These are phyloP conservation scores for Pipra filicauda DNA, from an alignment of 2,113 vertebrate genomes.

Conservation along the genomic window DNA sequence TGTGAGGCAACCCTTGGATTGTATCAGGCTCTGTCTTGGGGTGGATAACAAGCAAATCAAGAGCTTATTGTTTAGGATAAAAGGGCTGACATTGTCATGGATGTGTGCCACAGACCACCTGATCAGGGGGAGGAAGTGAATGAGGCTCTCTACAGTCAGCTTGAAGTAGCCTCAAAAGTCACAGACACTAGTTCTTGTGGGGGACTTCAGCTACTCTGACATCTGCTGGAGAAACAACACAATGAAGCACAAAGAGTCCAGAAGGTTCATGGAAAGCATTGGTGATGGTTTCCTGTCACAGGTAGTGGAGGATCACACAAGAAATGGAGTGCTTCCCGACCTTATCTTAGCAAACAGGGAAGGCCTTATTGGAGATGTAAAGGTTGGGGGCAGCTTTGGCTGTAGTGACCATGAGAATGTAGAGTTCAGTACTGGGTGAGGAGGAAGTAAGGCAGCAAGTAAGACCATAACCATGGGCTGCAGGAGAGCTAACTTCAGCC, in stretches of 20 bases:
- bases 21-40: neutral
- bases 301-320: neutral
- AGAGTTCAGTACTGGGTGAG: neutral
- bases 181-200: neutral
- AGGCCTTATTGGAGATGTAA: neutral
- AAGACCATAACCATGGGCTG: neutral
- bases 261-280: neutral
- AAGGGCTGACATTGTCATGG: neutral
- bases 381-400: neutral
- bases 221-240: neutral
- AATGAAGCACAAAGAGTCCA: neutral
- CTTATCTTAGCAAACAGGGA: neutral
- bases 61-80: neutral
- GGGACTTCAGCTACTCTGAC: neutral
- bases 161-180: neutral
- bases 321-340: neutral
- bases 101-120: accelerated
- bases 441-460: accelerated
- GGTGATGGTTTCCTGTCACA: neutral
- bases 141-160: neutral
- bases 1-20: neutral
- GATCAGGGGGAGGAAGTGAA: neutral
- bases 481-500: neutral
- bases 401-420: neutral
- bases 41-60: accelerated